These are phyloP conservation scores for Platycheirus rosarum DNA, from an alignment of 2,888 invertebrate species.

Conservation along the genomic window DNA sequence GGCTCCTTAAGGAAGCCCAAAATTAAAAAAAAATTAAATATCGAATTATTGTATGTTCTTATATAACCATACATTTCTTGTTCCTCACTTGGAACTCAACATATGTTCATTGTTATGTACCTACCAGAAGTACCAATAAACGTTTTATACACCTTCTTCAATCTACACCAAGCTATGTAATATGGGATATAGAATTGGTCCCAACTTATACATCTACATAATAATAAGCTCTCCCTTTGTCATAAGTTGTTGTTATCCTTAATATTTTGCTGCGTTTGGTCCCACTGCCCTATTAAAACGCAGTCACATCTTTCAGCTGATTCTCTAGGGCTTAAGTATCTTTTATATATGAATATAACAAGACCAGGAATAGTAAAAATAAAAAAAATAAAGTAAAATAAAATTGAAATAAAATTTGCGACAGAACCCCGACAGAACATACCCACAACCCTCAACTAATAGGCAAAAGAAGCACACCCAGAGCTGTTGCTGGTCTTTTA, in stretches of 20 bases:
- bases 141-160: no score
- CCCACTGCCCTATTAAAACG: constrained; percentile 50
- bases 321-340: constrained; percentile 43
- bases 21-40: no score
- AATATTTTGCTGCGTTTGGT: constrained; percentile 10
- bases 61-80: no score
- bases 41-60: no score
- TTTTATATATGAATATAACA: constrained; percentile 39
- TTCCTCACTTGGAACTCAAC: no score
- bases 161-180: no score
- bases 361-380: constrained; percentile 20
- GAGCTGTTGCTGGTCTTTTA: constrained; percentile 54
- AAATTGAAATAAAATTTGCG: constrained; percentile 60
- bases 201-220: neutral
- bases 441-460: constrained; percentile 46
- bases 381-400: constrained; percentile 12
- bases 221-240: neutral
- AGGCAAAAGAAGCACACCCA: constrained; percentile 21
- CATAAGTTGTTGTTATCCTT: constrained; percentile 4
- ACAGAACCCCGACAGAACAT: constrained; percentile 4
- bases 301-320: constrained; percentile 52
- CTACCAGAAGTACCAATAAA: no score
- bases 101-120: no score
- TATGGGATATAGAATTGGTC: neutral
- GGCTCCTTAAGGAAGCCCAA: no score